Conservation (phyloP, 2,888 invertebrate species). For the Leptopilina syphax region DNA sequence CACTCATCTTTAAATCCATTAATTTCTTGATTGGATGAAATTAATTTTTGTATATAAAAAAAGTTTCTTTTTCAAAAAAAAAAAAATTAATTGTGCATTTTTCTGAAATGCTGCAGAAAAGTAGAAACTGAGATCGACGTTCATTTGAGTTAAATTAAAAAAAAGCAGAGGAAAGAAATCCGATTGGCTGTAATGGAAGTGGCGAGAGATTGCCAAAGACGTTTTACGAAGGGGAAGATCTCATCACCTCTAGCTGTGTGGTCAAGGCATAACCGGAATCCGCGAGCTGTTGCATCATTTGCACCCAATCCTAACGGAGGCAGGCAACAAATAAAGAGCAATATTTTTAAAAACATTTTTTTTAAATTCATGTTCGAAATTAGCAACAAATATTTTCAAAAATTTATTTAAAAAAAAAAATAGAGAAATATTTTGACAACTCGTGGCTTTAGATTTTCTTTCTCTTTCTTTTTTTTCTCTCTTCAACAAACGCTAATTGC, state of each 20-base stretch:
- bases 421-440: background rate
- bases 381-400: background rate
- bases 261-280: conserved; percentile 90
- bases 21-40: too few species aligned
- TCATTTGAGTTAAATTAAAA: background rate
- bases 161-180: conserved; percentile 35
- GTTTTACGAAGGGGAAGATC: conserved; percentile 61
- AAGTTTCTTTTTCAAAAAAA: too few species aligned
- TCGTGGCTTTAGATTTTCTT: background rate
- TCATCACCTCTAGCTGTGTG: conserved; percentile 85
- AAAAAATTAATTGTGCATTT: background rate
- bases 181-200: conserved; percentile 32
- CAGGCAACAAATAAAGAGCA: conserved; percentile 74
- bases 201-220: conserved; percentile 50
- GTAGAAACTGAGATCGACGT: conserved; percentile 10
- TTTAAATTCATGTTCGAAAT: conserved; percentile 46
- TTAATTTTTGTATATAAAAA: too few species aligned
- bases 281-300: conserved; percentile 90
- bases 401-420: too few species aligned
- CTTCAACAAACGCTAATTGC: conserved; percentile 20
- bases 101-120: background rate
- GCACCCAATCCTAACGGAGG: conserved; percentile 87
- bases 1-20: too few species aligned
- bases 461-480: background rate
- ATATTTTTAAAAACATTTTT: conserved; percentile 55